A percentile compares a stretch with the other conserved stretches of the same genome.
These are phyloP conservation scores for Caenorhabditis doughertyi DNA, from an alignment of 2,888 invertebrate genomes.

Conservation along the genomic window DNA sequence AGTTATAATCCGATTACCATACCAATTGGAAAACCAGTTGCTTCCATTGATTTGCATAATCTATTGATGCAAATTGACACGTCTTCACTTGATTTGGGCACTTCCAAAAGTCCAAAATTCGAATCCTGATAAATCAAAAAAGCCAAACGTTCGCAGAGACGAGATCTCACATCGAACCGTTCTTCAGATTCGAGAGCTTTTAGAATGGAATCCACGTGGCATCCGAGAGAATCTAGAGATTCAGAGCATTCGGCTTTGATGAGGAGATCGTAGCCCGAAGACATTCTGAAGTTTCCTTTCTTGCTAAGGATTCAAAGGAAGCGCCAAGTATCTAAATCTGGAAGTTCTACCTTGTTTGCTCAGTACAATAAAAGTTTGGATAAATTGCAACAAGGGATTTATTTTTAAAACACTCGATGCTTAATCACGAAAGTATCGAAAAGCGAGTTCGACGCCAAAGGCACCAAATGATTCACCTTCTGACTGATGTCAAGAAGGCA, in stretches of 20 bases:
- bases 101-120: constrained; percentile 45
- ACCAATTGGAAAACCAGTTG: constrained; percentile 27
- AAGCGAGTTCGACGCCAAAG: constrained; percentile 13
- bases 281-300: constrained; percentile 9
- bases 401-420: constrained; percentile 49
- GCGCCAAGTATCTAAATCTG: neutral
- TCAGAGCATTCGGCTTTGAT: constrained; percentile 38
- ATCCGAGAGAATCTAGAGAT: constrained; percentile 18
- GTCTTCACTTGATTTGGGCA: neutral
- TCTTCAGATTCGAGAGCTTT: constrained; percentile 7
- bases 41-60: constrained; percentile 51
- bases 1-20: constrained; percentile 29
- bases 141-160: constrained; percentile 44
- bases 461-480: neutral
- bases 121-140: constrained; percentile 56
- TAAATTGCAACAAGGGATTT: constrained; percentile 48
- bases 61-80: constrained; percentile 23
- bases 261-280: constrained; percentile 23
- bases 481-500: constrained; percentile 2
- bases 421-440: constrained; percentile 47
- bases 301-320: no score
- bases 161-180: constrained; percentile 24
- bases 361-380: no score
- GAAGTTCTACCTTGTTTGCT: no score
- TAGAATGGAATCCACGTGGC: neutral